These are phyloP conservation scores for Acanthis flammea DNA, from an alignment of 2,797 vertebrate genomes.

Conservation along the genomic window DNA sequence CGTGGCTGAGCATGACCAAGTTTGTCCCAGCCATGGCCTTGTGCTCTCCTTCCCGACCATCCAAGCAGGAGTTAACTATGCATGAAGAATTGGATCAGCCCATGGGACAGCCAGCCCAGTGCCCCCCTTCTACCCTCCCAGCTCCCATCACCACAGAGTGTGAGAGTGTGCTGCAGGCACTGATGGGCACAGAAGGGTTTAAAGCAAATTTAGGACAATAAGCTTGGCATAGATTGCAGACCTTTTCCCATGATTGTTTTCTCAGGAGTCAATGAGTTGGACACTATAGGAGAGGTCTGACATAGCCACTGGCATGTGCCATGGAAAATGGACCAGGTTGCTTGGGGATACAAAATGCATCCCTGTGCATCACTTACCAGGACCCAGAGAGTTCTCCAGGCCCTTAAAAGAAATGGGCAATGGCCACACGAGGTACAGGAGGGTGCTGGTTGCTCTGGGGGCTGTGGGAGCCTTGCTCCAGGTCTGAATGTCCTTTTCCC, in stretches of 20 bases:
- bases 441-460: background rate
- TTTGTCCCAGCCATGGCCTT: background rate
- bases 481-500: background rate
- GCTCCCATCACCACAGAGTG: background rate
- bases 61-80: background rate
- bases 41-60: background rate
- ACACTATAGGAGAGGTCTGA: background rate
- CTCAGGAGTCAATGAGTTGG: background rate
- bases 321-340: background rate
- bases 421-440: accelerated
- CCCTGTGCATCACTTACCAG: background rate
- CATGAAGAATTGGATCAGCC: background rate
- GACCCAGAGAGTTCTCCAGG: background rate
- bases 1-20: background rate
- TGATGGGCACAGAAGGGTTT: background rate
- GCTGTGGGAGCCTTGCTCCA: background rate
- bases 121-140: too few species aligned
- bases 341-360: background rate
- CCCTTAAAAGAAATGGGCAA: background rate
- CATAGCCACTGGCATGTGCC: accelerated
- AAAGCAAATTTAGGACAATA: background rate
- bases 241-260: accelerated
- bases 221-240: background rate
- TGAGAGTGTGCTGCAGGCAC: background rate
- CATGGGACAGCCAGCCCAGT: background rate